A percentile compares a stretch with the other conserved stretches of the same genome.
phyloP scores from a whole-genome alignment of 2,888 invertebrate species.

The Coenonympha arcania region DNA sequence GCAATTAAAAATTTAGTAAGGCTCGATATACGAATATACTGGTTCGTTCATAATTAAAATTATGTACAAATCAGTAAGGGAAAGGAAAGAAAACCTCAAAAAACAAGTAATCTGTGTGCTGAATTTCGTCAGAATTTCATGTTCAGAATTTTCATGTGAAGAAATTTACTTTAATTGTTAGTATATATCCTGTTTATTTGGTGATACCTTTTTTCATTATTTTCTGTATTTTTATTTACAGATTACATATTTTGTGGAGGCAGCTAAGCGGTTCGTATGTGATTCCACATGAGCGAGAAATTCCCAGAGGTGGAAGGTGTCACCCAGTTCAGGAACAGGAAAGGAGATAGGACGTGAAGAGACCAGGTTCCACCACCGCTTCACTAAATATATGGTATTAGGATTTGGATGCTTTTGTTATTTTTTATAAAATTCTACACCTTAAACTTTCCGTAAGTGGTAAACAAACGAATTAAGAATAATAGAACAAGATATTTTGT shows the following conservation, averaged over 20 bases:
- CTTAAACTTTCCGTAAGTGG: not conserved
- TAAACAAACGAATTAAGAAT: conserved; percentile 4
- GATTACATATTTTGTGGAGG: conserved; percentile 55
- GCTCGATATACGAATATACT: conserved; percentile 35
- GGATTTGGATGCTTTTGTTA: not conserved
- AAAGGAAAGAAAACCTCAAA: conserved; percentile 48
- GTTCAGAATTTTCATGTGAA: too few species aligned
- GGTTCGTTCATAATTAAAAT: conserved; percentile 53
- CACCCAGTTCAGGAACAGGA: conserved; percentile 62
- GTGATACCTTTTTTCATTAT: not conserved
- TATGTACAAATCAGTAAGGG: conserved; percentile 58
- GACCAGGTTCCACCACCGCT: conserved; percentile 64
- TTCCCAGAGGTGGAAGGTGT: conserved; percentile 73
- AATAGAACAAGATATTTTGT: too few species aligned
- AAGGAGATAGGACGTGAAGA: conserved; percentile 40
- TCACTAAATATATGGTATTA: conserved; percentile 45
- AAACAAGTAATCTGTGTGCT: conserved; percentile 49
- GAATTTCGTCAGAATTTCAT: too few species aligned
- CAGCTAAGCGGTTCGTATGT: conserved; percentile 67
- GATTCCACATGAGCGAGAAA: conserved; percentile 63
- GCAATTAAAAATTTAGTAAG: conserved; percentile 30
- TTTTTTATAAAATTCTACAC: not conserved
- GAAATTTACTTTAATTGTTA: too few species aligned
- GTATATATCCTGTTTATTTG: too few species aligned
- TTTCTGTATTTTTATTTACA: not conserved